Percentiles rank a stretch among this genome's conserved stretches.
phyloP scores from a whole-genome alignment of 2,797 vertebrate genomes.

The Simalia tracyae region DNA sequence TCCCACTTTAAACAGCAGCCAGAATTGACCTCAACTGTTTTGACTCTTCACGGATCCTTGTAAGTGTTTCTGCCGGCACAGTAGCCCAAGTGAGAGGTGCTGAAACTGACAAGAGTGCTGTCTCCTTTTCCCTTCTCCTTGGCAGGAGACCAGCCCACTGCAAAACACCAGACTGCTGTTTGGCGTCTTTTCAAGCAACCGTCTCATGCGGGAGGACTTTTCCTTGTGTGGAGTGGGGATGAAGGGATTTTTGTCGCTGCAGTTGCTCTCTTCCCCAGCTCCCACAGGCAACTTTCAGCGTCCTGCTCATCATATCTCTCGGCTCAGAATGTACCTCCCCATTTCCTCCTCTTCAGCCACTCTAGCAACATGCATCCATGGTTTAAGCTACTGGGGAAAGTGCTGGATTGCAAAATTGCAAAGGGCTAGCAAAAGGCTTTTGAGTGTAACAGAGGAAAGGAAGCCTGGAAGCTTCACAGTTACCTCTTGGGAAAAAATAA shows the following conservation, averaged over 20 bases:
- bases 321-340: background rate
- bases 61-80: background rate
- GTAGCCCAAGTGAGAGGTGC: background rate
- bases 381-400: background rate
- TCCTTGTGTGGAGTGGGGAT: background rate
- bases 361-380: background rate
- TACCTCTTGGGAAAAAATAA: background rate
- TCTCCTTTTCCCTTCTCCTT: background rate
- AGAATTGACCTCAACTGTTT: background rate
- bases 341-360: background rate
- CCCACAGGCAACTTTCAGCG: background rate
- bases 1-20: background rate
- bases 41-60: background rate
- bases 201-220: background rate
- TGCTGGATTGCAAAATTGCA: background rate
- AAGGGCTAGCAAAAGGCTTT: background rate
- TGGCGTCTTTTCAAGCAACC: background rate
- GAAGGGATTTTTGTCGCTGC: background rate
- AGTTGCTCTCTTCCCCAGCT: background rate
- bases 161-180: background rate
- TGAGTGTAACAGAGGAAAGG: background rate
- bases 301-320: background rate
- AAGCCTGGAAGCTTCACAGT: background rate
- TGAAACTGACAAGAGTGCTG: background rate
- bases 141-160: background rate